Base-by-base conservation (phyloP, 30 jellyfish, hydroid and myxozoan genomes). In the Aurelia aurita complex sp. Pacific region DNA sequence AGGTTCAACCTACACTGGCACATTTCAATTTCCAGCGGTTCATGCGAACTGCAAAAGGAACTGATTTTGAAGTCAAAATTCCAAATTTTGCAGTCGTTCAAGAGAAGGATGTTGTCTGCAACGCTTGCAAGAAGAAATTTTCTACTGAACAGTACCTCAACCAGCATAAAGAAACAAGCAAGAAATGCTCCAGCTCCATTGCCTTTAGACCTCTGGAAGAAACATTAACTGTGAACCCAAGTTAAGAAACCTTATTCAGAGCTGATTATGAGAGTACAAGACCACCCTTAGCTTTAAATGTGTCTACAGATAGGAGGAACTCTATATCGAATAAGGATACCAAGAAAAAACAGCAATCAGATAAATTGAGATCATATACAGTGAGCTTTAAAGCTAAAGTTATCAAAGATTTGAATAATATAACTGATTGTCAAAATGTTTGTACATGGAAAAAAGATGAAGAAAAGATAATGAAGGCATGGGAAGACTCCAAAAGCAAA, bases 291-390 rank as follows among this genome's bases (percentile, higher is more conserved):
- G 29, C 29, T 23, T 23, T 23, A 23, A 23, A 23, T 23, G 29
- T 23, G 29, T 23, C 29, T 23, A 23, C 29, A 23, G 29, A 23
- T 23, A 60, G 9, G 69, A 9, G 9, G 69, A 60, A 60, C 5
- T 60, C 69, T 2, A 60, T 2, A 60, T 60, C 9, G 9, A 9
- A 60, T 3, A 60, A 60, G 69, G 69, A 9, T 60, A 60, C 69
- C 81, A 70, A 70, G 16, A 70, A 70, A 36, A 70, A 70, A 46
- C 40, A 70, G 81, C 81, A 70, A 46, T 36, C 81, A 70, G 81
- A 63, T 1, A 70, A 46, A 17, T 2, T 67, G 51, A 70, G 81
- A 70, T 70, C 81, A 70, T 70, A 70, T 17, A 70, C 65, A n/a
- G 51, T 8, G 40, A 3, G 51, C 81, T 70, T 70, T 36, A 70